Base-by-base conservation (phyloP, 2,797 vertebrate genomes). In the Linurgus olivaceus region DNA sequence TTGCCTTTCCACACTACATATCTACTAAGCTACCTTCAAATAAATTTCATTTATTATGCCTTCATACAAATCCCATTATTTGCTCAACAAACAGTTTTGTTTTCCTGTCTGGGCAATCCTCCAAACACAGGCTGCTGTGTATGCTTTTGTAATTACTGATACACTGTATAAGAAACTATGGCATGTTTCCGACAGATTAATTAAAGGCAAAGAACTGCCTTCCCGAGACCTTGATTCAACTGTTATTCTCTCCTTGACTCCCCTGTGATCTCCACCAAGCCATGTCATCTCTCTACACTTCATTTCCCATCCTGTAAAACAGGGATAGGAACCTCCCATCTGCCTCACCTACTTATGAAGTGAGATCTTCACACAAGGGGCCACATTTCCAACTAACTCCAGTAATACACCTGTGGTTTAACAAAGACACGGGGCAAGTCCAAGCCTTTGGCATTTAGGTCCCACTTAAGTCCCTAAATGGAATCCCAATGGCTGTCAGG, bases 71-170 rank as follows among this genome's bases (percentile, higher is more conserved):
- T 90, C 79, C 71, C 86, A 45, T 84, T 72, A 91, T 83, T 86
- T 82, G 84, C 86, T 91, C 80, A 91, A 90, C 91, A 96, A 91
- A 96, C 77, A 96, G 83, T 76, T 80, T 52, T 79, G 73, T 84
- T 80, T 96, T 82, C 93, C 85, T 57, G 77, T 62, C 93, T 76
- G 90, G 91, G 95, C 93, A 93, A 21, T 15, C 16, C 83, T 91
- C 95, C 94, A 96, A 95, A 90, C 51, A 86, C 59, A 68, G 75
- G 66, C 42, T 85, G 76, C 72, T 63, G 45, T 50, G 84, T 79
- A 66, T 93, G 73, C 63, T 75, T 88, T 68, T 70, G 59, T 73
- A 95, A 94, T 50, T 78, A 94, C 73, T 11, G 62, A 72, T 92
- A 79, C 24, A 15, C n/a, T 19, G 31, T n/a, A 21, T 83, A 87